Evolutionary conservation across 37 sponge, comb jelly and placozoan species (phyloP), one percentile per base, ranked within the genome.

Genomic region (Beroe forskalii): DNA sequence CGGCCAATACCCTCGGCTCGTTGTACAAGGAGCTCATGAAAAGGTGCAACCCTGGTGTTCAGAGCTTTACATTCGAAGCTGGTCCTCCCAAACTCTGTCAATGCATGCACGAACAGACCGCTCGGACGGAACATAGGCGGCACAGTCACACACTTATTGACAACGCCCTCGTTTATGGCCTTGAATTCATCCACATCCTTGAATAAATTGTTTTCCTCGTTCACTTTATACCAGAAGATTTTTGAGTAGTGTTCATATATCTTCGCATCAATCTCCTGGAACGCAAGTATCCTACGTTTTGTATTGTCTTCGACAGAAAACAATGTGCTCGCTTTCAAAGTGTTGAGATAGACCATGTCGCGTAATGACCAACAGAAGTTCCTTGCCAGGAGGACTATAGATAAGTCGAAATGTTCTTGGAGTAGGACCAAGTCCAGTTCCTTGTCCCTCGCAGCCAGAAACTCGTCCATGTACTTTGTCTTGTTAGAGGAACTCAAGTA

Each of bases 171-270:
- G 17, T 55, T 55, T 20, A 55, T 55, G 14, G 14, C 17, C 60
- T 55, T 9, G 14, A 55, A 55, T 55, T 55, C 60, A 9, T 55
- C 60, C 17, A 55, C 60, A 20, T 55, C 60, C 60, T 55, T 17
- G 14, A 55, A 20, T 55, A 55, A n/a, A 64, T 90, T 64, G 93
- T 93, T 38, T 41, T 95, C 22, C 64, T 95, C 40, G 92, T 95
- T 9, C 92, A 95, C 62, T 66, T 90, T 25, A 37, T 90, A 67
- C 90, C 90, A 25, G 91, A 76, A 19, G 31, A 17, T 43, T 91
- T 92, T 31, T 92, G 92, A 31, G 93, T 89, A 0, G 62, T 93
- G 35, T 6, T 72, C 75, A 37, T 72, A 72, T 30, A 72, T 72
- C 37, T 30, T 30, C 14, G 75, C 75, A 72, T 72, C 75, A 38